Conservation (phyloP, 2,113 vertebrate genomes). For the Pachyramphus minor region DNA sequence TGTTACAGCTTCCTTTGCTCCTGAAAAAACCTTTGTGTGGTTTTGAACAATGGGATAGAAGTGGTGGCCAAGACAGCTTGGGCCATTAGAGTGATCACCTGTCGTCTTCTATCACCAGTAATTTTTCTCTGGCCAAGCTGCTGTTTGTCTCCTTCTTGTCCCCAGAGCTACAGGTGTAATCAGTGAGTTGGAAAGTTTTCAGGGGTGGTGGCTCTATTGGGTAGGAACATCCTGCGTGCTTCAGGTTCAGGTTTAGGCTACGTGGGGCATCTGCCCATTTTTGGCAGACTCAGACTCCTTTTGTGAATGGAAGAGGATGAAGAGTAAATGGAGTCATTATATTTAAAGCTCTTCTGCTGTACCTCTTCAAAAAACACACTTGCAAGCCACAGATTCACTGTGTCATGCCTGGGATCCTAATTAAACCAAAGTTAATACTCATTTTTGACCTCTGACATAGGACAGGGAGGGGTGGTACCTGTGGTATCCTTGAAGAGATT, state of each 20-base stretch:
- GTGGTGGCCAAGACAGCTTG: background rate
- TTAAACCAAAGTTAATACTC: background rate
- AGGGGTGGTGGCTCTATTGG: background rate
- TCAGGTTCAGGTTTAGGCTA: background rate
- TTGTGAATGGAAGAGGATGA: background rate
- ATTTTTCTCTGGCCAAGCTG: constrained; percentile 28
- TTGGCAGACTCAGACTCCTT: background rate
- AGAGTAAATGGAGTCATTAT: background rate
- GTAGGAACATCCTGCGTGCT: background rate
- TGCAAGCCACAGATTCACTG: background rate
- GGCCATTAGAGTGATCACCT: constrained; percentile 16
- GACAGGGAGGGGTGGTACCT: background rate
- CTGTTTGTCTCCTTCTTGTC: background rate
- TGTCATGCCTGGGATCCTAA: background rate
- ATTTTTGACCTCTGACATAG: background rate
- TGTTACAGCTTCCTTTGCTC: background rate
- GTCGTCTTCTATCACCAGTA: constrained; percentile 5
- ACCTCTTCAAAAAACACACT: background rate
- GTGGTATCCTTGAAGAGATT: background rate
- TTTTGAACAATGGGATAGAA: constrained; percentile 10
- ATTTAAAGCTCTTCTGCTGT: background rate
- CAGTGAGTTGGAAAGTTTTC: background rate
- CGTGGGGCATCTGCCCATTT: background rate
- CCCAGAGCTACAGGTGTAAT: background rate
- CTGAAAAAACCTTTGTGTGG: background rate